A percentile compares a stretch with the other conserved stretches of the same genome.
These are phyloP conservation scores for Bibio marci DNA, from an alignment of 2,888 invertebrate species.

Conservation along the genomic window DNA sequence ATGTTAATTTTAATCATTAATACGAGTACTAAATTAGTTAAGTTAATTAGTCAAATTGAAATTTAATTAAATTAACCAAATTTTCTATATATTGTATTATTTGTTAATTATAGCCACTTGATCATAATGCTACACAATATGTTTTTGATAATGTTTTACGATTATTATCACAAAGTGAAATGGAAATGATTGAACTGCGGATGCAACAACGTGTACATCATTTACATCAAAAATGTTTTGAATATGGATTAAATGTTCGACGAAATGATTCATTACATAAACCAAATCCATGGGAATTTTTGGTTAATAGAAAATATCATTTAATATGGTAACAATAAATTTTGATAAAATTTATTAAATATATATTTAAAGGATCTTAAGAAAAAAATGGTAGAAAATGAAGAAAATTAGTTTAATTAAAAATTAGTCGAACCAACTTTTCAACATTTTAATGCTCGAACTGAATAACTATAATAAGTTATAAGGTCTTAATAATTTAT, in stretches of 20 bases:
- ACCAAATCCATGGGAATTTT: conserved; percentile 73
- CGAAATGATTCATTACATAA: conserved; percentile 32
- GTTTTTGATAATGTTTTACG: conserved; percentile 26
- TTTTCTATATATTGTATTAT: conserved; percentile 1
- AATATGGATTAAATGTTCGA: conserved; percentile 24
- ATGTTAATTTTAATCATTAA: too few relatives aligned
- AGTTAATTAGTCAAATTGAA: too few relatives aligned
- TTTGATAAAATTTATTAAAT: too few relatives aligned
- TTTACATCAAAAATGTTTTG: conserved; percentile 25
- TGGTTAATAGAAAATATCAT: conserved; percentile 62
- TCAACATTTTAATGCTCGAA: too few relatives aligned
- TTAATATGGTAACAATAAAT: conserved; percentile 63
- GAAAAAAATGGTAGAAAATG: too few relatives aligned
- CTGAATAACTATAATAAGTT: background rate
- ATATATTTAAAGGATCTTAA: too few relatives aligned
- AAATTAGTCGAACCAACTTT: too few relatives aligned
- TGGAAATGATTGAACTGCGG: conserved; percentile 26
- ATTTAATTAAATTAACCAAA: too few relatives aligned
- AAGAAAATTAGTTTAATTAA: too few relatives aligned
- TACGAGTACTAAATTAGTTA: too few relatives aligned
- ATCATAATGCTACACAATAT: conserved; percentile 27
- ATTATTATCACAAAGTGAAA: conserved; percentile 24
- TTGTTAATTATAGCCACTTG: conserved; percentile 17
- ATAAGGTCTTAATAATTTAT: background rate
- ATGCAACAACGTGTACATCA: conserved; percentile 27